Base-by-base conservation (phyloP, 2,113 vertebrate genomes). In the Paratilapia polleni region DNA sequence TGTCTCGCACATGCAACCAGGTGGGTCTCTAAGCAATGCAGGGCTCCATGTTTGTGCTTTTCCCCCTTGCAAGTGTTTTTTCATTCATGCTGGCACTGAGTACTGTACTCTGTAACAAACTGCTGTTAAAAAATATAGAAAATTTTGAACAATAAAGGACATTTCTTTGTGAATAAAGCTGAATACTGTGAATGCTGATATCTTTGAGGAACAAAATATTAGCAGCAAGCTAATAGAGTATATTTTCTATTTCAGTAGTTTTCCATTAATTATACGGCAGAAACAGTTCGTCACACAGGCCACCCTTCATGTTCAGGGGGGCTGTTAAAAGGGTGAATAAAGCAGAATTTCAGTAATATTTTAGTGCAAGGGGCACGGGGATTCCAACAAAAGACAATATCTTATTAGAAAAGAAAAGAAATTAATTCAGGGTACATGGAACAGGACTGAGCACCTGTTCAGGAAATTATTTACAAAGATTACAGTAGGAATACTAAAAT, bases 131-230 rank as follows among this genome's bases (percentile, higher is more conserved):
- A 3, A 3, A 54, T 22, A 4, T 24, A 3, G 43, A 66, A 43
- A 66, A 64, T 7, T 0, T 64, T 9, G 2, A 9, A 49, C 15
- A 63, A 0, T 41, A 22, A 64, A 64, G 34, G 38, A 0, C 0
- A 38, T 41, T 14, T 64, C 1, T 15, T 41, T 22, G 22, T 64
- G 20, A 36, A 36, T 6, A 36, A 36, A 36, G 6, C 6, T 36
- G 6, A 36, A 36, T 36, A 7, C 1, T 36, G 34, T 36, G 34
- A 36, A 36, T 31, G 31, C 31, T 31, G 31, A 31, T 31, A 31
- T 31, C 31, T 31, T 31, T 31, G 3, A 31, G 31, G 31, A 31
- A 31, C 31, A 31, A 31, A 31, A 31, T 31, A 31, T 31, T 31
- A 31, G 31, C 31, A 31, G 31, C 31, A 31, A 31, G 31, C 31